A percentile compares a stretch with the other conserved stretches of the same genome.
Conservation (phyloP, 2,113 vertebrate species). For the Pygoscelis adeliae region DNA sequence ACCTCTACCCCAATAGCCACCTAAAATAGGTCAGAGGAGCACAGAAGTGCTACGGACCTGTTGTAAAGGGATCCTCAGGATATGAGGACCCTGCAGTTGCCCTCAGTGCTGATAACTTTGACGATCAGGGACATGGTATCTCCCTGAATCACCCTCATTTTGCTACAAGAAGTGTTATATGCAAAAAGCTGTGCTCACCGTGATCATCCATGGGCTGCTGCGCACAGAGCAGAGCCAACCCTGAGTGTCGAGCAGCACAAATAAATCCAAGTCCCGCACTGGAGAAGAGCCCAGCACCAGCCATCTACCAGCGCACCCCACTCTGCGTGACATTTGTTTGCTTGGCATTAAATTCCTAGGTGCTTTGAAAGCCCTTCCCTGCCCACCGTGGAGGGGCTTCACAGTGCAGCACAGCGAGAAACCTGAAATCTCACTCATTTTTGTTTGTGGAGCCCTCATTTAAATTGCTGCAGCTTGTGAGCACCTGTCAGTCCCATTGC, state of each 20-base stretch:
- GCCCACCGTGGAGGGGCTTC: accelerated
- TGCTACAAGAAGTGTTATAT: background rate
- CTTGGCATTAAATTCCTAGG: background rate
- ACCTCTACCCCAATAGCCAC: background rate
- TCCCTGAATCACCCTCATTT: background rate
- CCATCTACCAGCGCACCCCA: background rate
- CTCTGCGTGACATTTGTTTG: background rate
- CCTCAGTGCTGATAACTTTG: background rate
- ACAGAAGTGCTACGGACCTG: background rate
- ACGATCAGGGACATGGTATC: background rate
- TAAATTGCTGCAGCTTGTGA: background rate
- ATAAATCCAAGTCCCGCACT: background rate
- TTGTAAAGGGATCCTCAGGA: background rate
- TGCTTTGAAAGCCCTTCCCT: background rate
- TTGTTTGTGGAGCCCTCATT: background rate
- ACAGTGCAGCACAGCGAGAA: background rate
- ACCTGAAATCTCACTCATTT: background rate
- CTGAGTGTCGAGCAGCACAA: background rate
- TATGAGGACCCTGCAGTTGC: background rate
- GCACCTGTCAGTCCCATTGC: background rate
- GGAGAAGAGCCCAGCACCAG: background rate
- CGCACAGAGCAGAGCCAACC: background rate
- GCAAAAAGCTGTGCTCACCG: background rate
- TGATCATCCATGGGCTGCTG: background rate
- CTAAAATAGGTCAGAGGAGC: background rate